Conservation (phyloP, 2,797 vertebrate genomes). For the Sphenodon punctatus region DNA sequence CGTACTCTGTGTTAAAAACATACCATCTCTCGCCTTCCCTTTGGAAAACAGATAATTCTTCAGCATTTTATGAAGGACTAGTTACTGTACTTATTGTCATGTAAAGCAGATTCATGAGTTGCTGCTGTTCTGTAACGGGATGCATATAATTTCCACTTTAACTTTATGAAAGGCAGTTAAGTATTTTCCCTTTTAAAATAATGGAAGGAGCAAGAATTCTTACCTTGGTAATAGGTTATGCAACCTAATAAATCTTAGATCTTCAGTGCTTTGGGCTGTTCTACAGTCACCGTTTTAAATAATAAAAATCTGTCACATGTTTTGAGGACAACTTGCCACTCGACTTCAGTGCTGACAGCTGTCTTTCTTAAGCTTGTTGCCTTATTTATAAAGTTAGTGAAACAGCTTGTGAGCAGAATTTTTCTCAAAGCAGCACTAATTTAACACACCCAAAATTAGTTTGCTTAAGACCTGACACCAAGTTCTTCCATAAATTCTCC, state of each 20-base stretch:
- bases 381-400: slow-evolving; percentile 50
- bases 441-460: not conserved
- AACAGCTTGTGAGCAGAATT: not conserved
- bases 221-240: slow-evolving; percentile 28
- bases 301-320: slow-evolving; percentile 14
- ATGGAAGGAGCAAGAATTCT: slow-evolving; percentile 15
- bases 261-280: slow-evolving; percentile 19
- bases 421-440: not conserved
- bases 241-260: slow-evolving; percentile 21
- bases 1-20: slow-evolving; percentile 10
- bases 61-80: slow-evolving; percentile 13
- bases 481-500: not conserved
- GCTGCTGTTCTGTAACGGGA: slow-evolving; percentile 35
- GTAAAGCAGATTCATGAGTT: slow-evolving; percentile 16
- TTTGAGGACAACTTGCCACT: not conserved
- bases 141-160: not conserved
- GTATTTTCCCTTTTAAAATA: slow-evolving; percentile 33
- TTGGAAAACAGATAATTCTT: not conserved
- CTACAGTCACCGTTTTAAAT: slow-evolving; percentile 23
- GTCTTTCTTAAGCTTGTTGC: slow-evolving; percentile 57
- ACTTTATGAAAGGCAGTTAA: slow-evolving; percentile 38
- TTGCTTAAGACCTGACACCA: slow-evolving; percentile 17
- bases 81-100: slow-evolving; percentile 11
- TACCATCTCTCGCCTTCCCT: not conserved
- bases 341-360: slow-evolving; percentile 13